Percentiles rank a stretch among this genome's conserved stretches.
These are phyloP conservation scores for Podarcis siculus DNA, from an alignment of 2,797 vertebrate species.

Conservation along the genomic window DNA sequence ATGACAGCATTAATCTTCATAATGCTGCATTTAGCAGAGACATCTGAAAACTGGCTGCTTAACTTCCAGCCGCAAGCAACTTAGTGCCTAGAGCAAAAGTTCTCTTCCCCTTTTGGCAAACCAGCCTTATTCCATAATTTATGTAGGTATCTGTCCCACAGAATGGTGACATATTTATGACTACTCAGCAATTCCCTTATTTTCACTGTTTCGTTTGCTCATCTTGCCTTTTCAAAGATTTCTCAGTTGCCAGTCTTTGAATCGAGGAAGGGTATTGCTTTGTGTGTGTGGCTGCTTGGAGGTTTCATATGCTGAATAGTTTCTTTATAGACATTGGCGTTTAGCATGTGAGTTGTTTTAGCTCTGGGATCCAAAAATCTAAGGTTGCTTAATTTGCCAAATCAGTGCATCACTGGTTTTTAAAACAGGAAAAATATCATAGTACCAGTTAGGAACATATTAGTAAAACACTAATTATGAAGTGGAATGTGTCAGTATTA, in stretches of 20 bases:
- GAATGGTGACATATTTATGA: constrained; percentile 25
- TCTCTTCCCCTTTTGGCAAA: background rate
- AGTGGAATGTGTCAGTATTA: constrained; percentile 78
- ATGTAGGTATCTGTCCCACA: background rate
- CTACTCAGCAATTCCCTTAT: constrained; percentile 36
- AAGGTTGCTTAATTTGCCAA: constrained; percentile 24
- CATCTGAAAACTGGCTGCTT: background rate
- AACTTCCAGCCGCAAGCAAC: background rate
- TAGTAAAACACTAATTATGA: constrained; percentile 78
- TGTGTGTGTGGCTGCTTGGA: constrained; percentile 15
- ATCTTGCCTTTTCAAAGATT: constrained; percentile 39
- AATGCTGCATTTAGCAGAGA: background rate
- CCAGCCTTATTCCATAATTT: background rate
- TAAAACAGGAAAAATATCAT: constrained; percentile 52
- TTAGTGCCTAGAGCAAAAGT: background rate
- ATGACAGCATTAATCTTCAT: background rate
- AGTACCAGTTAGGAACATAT: constrained; percentile 71
- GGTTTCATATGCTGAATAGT: constrained; percentile 14
- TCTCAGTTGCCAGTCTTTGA: constrained; percentile 42
- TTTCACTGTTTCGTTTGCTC: constrained; percentile 41
- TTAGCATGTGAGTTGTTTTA: constrained; percentile 52
- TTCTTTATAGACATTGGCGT: constrained; percentile 30
- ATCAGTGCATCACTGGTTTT: constrained; percentile 61
- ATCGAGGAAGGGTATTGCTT: background rate
- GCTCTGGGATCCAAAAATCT: constrained; percentile 11